Evolutionary conservation across 2,113 vertebrate species (phyloP), one percentile per base, ranked within the genome.

Genomic region (Cebus imitator): DNA sequence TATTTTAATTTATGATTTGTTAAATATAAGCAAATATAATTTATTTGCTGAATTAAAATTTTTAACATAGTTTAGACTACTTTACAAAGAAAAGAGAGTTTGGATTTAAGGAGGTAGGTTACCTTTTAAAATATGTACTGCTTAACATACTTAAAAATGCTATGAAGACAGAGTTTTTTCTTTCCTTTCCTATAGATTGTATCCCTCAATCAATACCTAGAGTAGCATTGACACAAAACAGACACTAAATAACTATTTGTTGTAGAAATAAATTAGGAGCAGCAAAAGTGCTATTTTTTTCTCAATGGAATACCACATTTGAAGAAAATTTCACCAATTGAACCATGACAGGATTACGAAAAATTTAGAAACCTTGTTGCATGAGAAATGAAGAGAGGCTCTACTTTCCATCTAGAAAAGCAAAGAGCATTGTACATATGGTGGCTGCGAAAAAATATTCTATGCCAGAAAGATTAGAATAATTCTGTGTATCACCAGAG

Each of bases 241-340:
- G 17, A 32, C 64, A 52, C 30, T 35, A 87, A 96, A 66, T 79
- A 78, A 70, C 21, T 89, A 83, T 73, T 78, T 40, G 32, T 17
- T 78, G 58, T 89, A 85, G 35, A 48, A 91, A 61, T 61, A 82
- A 86, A 64, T 52, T 45, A 89, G 66, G 13, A 73, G 8, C 25
- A 91, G 40, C 8, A 64, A 73, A 84, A 45, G 9, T 81, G 64
- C 35, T 17, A 3, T 43, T 78, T 66, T 95, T 61, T 61, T 32
- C 48, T 87, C 50, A 92, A 64, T 9, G 18, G 48, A 50, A 88
- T 58, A n/a, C 0, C 27, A 70, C 7, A 58, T 80, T 83, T 95
- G 50, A 95, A 94, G 55, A 96, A 16, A 87, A 89, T 40, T 43
- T 94, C 48, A 94, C 32, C 32, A 90, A 11, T 86, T 90, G 86